These are phyloP conservation scores for Olivierus martensii DNA, from an alignment of 1,140 invertebrate species.

Conservation along the genomic window DNA sequence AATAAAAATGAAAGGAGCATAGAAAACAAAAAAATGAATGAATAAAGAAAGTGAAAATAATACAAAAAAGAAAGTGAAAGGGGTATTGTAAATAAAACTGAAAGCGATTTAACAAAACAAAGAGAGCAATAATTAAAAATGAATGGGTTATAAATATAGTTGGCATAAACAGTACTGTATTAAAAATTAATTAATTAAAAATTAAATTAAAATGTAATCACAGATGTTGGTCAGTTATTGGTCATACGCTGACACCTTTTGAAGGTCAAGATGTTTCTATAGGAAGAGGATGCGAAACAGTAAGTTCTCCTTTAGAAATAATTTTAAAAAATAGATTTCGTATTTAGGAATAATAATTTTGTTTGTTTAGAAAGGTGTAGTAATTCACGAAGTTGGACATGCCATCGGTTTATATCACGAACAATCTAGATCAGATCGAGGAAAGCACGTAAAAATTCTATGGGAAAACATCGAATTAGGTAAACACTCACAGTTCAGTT, in stretches of 20 bases:
- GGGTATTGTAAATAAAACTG: no score
- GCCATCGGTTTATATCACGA: constrained; percentile 33
- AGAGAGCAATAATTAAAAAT: not conserved
- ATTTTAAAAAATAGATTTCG: no score
- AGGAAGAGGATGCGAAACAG: constrained; percentile 13
- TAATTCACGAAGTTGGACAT: constrained; percentile 32
- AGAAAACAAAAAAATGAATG: not conserved
- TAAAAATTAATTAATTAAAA: not conserved
- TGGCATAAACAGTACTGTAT: not conserved
- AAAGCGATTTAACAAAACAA: no score
- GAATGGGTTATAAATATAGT: not conserved
- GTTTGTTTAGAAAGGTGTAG: constrained; percentile 8
- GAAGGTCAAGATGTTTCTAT: constrained; percentile 19
- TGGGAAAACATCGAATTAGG: constrained; percentile 29
- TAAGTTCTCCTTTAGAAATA: not conserved
- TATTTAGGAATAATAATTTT: not conserved
- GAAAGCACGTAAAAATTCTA: constrained; percentile 27
- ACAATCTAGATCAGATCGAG: constrained; percentile 30
- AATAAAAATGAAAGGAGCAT: no score
- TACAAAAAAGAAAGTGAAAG: no score
- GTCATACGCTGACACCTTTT: constrained; percentile 1
- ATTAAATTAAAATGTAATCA: not conserved
- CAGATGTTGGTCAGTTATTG: constrained; percentile 19
- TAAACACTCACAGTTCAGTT: constrained; percentile 14
- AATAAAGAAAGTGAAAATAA: no score